Evolutionary conservation across 2,888 invertebrate species (phyloP), one percentile per base, ranked within the genome.

Genomic region (Arrhopalites spinosus): DNA sequence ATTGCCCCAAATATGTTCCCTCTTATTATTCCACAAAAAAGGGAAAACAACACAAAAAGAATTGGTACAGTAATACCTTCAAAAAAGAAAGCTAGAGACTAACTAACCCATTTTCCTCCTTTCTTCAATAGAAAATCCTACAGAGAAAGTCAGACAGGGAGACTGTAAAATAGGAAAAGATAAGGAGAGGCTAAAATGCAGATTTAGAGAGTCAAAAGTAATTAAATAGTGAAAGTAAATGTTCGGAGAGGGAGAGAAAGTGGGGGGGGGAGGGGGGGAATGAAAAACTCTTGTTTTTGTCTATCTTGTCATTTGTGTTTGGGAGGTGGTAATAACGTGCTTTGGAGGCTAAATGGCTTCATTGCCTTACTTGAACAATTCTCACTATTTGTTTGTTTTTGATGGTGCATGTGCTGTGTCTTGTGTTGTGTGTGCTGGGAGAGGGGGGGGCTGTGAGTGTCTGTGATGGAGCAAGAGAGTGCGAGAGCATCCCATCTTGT

Each of bases 301-400:
- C 64, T 36, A 36, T 30, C 64, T 64, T 64, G 64, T 64, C 64
- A 30, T 36, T 30, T 64, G n/a, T 20, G n/a, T 17, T 53, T 3
- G 59, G 11, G 59, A 61, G 64, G 64, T 64, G 29, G 64, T 64
- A 36, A 17, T 36, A 64, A 36, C 64, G 64, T 64, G 64, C 64
- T n/a, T 36, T n/a, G 36, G 64, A 64, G 64, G 64, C 64, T 64
- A 64, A 64, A 64, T 64, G 36, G 64, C 64, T 64, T 64, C 64
- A 64, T 64, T 64, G 64, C 64, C 64, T 64, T 36, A 64, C 64
- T 64, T 64, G 17, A n/a, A n/a, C n/a, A n/a, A n/a, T 5, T 2
- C 30, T 30, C 63, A 11, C 29, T 63, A 7, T 7, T 25, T 30
- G 30, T 63, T 30, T 5, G 3, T 30, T 27, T 2, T 29, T n/a